Evolutionary conservation across 2,888 invertebrate species (phyloP), one percentile per base, ranked within the genome.

Genomic region (Drosophila incognita): DNA sequence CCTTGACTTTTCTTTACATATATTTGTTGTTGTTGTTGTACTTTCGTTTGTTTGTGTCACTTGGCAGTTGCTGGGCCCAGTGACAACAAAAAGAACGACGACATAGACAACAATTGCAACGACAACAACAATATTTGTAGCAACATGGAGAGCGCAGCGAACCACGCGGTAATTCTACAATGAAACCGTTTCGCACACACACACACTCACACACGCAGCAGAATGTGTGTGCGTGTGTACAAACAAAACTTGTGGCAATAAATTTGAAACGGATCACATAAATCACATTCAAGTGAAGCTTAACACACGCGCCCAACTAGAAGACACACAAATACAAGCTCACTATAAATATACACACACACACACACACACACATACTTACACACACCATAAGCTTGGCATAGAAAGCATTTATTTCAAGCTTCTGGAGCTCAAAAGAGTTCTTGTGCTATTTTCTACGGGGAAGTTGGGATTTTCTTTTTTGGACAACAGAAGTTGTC

Each of bases 241-340:
- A 82, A 82, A 81, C 87, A 84, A 87, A 89, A 87, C 79, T 90
- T 87, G 87, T 74, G 80, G 91, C 88, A 83, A 92, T 92, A 92
- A 92, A 92, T 92, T 91, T 86, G 67, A 76, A 83, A 81, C 90
- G 90, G 88, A 91, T 92, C 92, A 92, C 92, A 92, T 92, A 92
- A 92, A 92, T 92, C 92, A 92, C 92, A 87, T 90, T 91, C 89
- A 92, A 92, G 91, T 92, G 89, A 89, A 89, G 90, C 89, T 89
- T 90, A 82, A 89, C 89, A 90, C 84, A 88, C 88, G 84, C 84
- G 86, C 86, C 89, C 88, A 84, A 84, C 79, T 83, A 76, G 87
- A 81, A 80, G 75, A 79, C 81, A 79, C 78, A 78, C 78, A 72
- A 66, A 79, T 60, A 80, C 78, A 65, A 66, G 59, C 73, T 57